Evolutionary conservation across 2,113 vertebrate genomes (phyloP), one percentile per base, ranked within the genome.

Genomic region (Calidris pugnax): DNA sequence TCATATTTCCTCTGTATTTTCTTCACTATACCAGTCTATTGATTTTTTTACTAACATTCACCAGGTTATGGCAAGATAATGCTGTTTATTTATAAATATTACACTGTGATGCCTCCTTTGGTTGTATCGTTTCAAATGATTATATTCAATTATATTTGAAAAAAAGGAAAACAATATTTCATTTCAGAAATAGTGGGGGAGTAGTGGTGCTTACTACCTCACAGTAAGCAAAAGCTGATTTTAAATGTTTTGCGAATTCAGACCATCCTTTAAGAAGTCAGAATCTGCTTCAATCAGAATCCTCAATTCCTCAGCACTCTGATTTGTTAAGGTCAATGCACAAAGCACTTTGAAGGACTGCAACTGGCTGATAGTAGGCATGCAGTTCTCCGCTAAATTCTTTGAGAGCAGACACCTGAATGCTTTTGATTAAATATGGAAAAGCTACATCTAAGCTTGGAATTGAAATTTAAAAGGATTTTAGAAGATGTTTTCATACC

Each of bases 401-500:
- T 85, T 56, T 87, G 91, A 90, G 85, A 92, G 55, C 14, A 90
- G 92, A 75, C 51, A 64, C 81, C 50, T 17, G 32, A 69, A 62
- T 87, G 92, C 73, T 96, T 97, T 91, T 92, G 92, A 97, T 97
- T 91, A 95, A 94, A 92, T 91, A 85, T 80, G 90, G 96, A 97
- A 94, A 93, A 96, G 90, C 72, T 78, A 47, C 77, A 85, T 85
- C 60, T 85, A 66, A 90, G 87, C 84, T 80, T 80, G n/a, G 79
- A 82, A 76, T 4, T 69, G 64, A 74, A 78, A 91, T 90, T 74
- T 93, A 67, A 94, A 95, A 91, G 59, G 43, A 84, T 78, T 85
- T 74, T 88, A 86, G 64, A 69, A 80, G 62, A 78, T 15, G 30
- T 51, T 93, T 84, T 88, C 55, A 50, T 50, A 57, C 35, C 1